Percentiles rank a stretch among this genome's conserved stretches.
Evolutionary conservation across 2,888 invertebrate species (phyloP).

Genomic region (Frankliniella fusca): DNA sequence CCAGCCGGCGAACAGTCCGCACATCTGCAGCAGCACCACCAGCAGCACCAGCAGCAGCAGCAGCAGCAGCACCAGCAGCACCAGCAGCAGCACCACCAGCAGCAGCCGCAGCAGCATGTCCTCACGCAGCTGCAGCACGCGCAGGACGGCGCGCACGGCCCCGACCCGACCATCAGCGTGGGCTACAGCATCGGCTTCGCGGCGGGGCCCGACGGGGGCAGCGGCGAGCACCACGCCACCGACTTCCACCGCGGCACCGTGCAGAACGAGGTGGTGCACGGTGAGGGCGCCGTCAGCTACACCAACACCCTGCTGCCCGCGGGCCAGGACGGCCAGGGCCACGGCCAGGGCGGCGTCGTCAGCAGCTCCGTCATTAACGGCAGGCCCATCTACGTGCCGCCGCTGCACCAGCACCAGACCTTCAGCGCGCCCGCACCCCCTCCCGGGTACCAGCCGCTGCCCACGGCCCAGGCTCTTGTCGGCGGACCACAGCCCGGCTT

Average conservation of each 20-base stretch:
- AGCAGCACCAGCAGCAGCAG: background rate
- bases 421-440: background rate
- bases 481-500: background rate
- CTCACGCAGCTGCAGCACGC: background rate
- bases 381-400: constrained; percentile 7
- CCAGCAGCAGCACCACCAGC: background rate
- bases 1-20: background rate
- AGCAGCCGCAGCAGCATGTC: background rate
- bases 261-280: constrained; percentile 5
- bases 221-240: background rate
- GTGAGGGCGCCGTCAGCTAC: constrained; percentile 21
- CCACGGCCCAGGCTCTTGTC: background rate
- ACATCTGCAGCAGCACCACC: background rate
- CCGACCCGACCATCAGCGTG: background rate
- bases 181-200: constrained; percentile 21
- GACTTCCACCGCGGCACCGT: background rate
- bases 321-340: background rate
- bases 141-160: background rate
- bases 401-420: background rate
- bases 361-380: constrained; percentile 14
- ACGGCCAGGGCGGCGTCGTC: background rate
- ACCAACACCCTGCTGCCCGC: constrained; percentile 2
- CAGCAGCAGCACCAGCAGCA: background rate
- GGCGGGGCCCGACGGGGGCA: background rate
- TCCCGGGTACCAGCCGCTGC: background rate